Evolutionary conservation across 2,113 vertebrate species (phyloP), one percentile per base, ranked within the genome.

Genomic region (Condylura cristata): DNA sequence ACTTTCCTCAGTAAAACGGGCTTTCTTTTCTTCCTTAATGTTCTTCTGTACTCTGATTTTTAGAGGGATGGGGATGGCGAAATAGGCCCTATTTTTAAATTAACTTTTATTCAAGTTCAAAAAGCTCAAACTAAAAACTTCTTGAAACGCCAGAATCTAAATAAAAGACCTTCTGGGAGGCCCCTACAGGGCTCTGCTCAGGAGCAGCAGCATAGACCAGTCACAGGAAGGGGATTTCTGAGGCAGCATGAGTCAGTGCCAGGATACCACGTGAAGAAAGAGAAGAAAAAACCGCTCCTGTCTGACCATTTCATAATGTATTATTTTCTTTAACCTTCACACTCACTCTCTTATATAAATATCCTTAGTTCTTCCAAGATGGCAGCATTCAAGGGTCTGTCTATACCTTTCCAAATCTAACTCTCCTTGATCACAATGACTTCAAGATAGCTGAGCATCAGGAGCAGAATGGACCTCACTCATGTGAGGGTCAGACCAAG

Each of bases 251-350:
- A 8, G 18, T 16, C 39, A 34, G 32, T 18, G 0, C 28, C 28
- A 12, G 28, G 12, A 26, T 3, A 18, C 10, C 12, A 61, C 0
- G 0, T 3, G 0, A n/a, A 79, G 66, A 56, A 24, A 34, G 28
- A 51, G 12, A 34, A 60, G 11, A 51, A 48, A 8, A 60, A 28
- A 26, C 3, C 28, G 4, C 51, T 79, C n/a, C 30, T 18, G 28
- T n/a, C 16, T 28, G 14, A 44, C 30, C n/a, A 78, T 41, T 81
- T 56, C 30, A 68, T 72, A 24, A 37, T 2, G 4, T 5, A 30
- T 1, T 14, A 28, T 58, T 78, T 56, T 72, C 88, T 51, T 44
- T 51, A 76, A 66, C 37, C 56, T 16, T 48, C 56, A 88, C 44
- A 65, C 4, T 10, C 51, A 63, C 10, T 11, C 63, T 48, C 3